Evolutionary conservation across 2,797 vertebrate species (phyloP).

Genomic region (Crocodylus rhombifer): DNA sequence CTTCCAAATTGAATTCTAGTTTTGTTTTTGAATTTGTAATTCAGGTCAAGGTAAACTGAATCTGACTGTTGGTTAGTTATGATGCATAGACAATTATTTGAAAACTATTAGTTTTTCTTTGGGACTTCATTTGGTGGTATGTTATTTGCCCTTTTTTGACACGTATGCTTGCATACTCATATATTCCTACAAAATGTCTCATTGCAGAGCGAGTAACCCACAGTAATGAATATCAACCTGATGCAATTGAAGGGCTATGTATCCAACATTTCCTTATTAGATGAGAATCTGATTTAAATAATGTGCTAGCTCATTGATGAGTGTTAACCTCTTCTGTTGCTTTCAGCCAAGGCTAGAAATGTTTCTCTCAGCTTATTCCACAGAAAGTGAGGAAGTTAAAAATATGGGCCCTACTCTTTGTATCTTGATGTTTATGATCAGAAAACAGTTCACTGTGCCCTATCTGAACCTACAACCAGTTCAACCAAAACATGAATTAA

Average conservation of each 20-base stretch:
- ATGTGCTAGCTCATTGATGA: neutral
- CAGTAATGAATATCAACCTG: slow-evolving; percentile 19
- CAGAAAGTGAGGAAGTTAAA: neutral
- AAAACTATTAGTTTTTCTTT: slow-evolving; percentile 24
- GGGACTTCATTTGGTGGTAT: slow-evolving; percentile 40
- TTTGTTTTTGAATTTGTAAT: slow-evolving; percentile 13
- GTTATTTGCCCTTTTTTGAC: slow-evolving; percentile 46
- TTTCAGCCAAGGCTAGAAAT: neutral
- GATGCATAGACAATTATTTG: slow-evolving; percentile 20
- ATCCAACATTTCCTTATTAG: slow-evolving; percentile 52
- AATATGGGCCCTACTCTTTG: neutral
- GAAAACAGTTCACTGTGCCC: neutral
- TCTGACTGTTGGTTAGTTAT: slow-evolving; percentile 42
- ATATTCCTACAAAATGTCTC: slow-evolving; percentile 3
- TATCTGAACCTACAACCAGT: neutral
- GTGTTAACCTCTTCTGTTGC: neutral
- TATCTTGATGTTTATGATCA: neutral
- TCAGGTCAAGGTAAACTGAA: neutral
- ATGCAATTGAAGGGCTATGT: slow-evolving; percentile 47
- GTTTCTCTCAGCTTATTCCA: neutral
- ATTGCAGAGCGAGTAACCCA: slow-evolving; percentile 33
- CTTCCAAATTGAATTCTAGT: neutral
- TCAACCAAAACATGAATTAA: neutral
- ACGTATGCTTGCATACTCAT: slow-evolving; percentile 4
- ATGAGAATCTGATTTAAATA: slow-evolving; percentile 49